Evolutionary conservation across 2,113 vertebrate genomes (phyloP).

Genomic region (Castor canadensis): DNA sequence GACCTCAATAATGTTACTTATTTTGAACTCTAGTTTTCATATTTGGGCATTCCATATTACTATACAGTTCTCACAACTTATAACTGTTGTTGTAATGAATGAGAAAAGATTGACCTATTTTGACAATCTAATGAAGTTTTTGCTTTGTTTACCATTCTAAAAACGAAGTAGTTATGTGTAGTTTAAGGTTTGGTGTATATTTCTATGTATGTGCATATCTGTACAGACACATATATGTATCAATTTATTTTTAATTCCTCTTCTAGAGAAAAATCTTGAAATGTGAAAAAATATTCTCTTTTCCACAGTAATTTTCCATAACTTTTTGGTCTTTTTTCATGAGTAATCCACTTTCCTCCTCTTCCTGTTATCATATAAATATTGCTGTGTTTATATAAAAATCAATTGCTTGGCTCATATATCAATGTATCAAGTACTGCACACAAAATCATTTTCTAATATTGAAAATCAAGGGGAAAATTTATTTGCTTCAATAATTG

Average conservation of each 20-base stretch:
- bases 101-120: not conserved
- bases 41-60: not conserved
- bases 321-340: not conserved
- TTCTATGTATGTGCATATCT: not conserved
- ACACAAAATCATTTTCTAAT: slow-evolving; percentile 43
- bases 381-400: slow-evolving; percentile 40
- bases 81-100: not conserved
- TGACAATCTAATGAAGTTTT: not conserved
- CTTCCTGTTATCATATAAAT: slow-evolving; percentile 34
- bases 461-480: slow-evolving; percentile 46
- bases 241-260: not conserved
- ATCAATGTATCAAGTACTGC: slow-evolving; percentile 19
- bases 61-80: not conserved
- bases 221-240: not conserved
- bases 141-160: not conserved
- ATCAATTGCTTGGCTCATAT: slow-evolving; percentile 25
- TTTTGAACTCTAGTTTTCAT: not conserved
- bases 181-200: not conserved
- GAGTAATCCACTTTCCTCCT: slow-evolving; percentile 1
- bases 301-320: not conserved
- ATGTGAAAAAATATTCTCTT: not conserved
- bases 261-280: not conserved
- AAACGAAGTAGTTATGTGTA: not conserved
- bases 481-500: not conserved
- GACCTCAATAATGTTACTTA: not conserved